These are phyloP conservation scores for Therioaphis trifolii DNA, from an alignment of 2,888 invertebrate species.

Conservation along the genomic window DNA sequence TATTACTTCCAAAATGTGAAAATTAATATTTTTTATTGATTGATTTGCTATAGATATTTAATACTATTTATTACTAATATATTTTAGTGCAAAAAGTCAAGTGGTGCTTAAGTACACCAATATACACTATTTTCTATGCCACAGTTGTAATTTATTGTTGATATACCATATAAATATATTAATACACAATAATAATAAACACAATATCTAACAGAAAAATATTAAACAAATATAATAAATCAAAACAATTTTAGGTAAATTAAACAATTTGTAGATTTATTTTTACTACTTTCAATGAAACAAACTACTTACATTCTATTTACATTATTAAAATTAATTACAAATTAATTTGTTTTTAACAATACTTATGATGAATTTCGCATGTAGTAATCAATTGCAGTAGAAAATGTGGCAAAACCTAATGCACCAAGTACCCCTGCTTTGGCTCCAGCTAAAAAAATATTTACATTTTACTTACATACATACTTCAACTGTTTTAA, in stretches of 20 bases:
- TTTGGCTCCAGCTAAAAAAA: slow-evolving; percentile 70
- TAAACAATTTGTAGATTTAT: slow-evolving; percentile 1
- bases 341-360: slow-evolving; percentile 17
- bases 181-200: too few relatives aligned
- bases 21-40: too few relatives aligned
- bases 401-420: slow-evolving; percentile 97
- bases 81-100: too few relatives aligned
- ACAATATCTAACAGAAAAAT: too few relatives aligned
- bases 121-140: too few relatives aligned
- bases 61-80: too few relatives aligned
- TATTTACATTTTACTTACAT: not conserved
- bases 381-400: slow-evolving; percentile 97
- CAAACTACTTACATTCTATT: slow-evolving; percentile 47
- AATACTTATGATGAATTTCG: slow-evolving; percentile 68
- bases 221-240: too few relatives aligned
- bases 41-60: too few relatives aligned
- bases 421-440: slow-evolving; percentile 94
- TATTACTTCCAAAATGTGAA: too few relatives aligned
- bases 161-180: too few relatives aligned
- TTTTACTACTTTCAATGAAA: slow-evolving; percentile 35
- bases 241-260: not conserved
- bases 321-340: slow-evolving; percentile 36
- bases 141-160: too few relatives aligned
- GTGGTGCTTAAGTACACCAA: too few relatives aligned
- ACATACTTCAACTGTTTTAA: not conserved